phyloP scores from a whole-genome alignment of 1,140 invertebrate genomes.

The Heliconius melpomene region DNA sequence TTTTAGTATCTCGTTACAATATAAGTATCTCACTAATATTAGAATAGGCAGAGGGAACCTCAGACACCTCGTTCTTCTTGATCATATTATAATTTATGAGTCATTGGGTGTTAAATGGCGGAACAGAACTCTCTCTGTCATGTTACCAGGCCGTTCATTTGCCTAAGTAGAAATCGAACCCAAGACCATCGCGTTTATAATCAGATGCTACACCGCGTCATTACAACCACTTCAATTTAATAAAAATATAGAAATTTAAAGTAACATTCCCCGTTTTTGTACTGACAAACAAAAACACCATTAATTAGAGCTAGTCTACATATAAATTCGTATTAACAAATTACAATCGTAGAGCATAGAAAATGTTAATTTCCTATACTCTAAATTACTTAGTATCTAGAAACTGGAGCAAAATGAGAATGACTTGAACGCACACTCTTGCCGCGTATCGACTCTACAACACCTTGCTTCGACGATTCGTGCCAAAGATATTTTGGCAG shows the following conservation, averaged over 20 bases:
- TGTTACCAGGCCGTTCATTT: no score
- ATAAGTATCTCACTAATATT: no score
- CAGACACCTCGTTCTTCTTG: no score
- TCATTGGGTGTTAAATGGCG: not conserved
- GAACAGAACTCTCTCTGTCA: not conserved
- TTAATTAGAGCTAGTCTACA: not conserved
- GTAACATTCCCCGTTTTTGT: not conserved
- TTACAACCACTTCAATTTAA: no score
- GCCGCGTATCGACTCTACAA: slow-evolving; percentile 41
- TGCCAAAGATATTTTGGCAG: slow-evolving; percentile 56
- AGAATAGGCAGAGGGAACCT: no score
- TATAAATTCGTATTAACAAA: not conserved
- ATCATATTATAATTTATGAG: no score
- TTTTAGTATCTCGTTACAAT: no score
- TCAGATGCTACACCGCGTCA: no score
- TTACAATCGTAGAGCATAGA: slow-evolving; percentile 13
- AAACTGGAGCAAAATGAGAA: slow-evolving; percentile 21
- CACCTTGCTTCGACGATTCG: slow-evolving; percentile 39
- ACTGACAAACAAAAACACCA: not conserved
- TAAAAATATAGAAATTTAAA: no score
- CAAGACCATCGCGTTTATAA: no score
- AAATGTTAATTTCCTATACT: slow-evolving; percentile 18
- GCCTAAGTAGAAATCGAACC: no score
- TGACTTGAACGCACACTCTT: slow-evolving; percentile 33
- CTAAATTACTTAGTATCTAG: slow-evolving; percentile 29